Base-by-base conservation (phyloP, 2,888 invertebrate genomes). In the Hofmannophila pseudospretella region DNA sequence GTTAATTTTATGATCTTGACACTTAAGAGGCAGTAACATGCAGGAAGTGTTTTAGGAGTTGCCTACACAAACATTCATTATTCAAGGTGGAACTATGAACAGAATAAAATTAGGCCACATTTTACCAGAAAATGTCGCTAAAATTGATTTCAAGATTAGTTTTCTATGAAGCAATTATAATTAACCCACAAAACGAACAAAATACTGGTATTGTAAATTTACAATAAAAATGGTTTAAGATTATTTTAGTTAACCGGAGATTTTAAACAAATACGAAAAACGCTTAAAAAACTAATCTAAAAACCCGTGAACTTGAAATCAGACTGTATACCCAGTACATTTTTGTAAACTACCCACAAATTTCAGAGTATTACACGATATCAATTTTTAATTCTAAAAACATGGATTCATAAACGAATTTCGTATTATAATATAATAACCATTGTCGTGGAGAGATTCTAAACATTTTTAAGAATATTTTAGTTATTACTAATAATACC, bases 401-500 rank as follows among this genome's bases (percentile, higher is more conserved):
- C 72, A 68, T 78, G 77, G 73, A 82, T 60, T 72, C 11, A 13
- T 71, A 70, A 72, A 59, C 61, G 60, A 59, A 58, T 68, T 68
- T 67, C 67, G 69, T 71, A 75, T 67, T 54, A 72, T 73, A 76
- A 16, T 72, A 70, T 67, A 75, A 80, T 78, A 82, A n/a, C 79
- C 78, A 77, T 75, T 71, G 76, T 77, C 71, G 62, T 77, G 67
- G 80, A 81, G 78, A 82, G 81, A 82, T 80, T 82, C 82, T 82
- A 82, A 82, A 70, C 66, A 71, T 75, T 80, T 62, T 77, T 76
- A 68, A 70, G 68, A 72, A 75, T 27, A 4, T 4, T 11, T 78
- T 69, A 62, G 62, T 69, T 78, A 79, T 69, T 81, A 72, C 85
- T 85, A 85, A 73, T 86, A 85, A 85, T 86, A 85, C 85, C 80